Conservation (phyloP, 2,113 vertebrate species). For the Oreamnos americanus region DNA sequence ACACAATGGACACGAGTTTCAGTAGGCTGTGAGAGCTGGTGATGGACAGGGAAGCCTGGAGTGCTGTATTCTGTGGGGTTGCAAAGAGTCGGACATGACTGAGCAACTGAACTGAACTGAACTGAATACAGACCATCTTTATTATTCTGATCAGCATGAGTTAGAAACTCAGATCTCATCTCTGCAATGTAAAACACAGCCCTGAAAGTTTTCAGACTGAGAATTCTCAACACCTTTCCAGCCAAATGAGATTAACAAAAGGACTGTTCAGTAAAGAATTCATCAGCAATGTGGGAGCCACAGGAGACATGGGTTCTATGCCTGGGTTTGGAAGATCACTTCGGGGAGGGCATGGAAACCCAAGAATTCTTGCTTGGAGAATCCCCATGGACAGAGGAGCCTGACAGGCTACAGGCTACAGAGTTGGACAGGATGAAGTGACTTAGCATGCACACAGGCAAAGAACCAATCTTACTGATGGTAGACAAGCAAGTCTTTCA, state of each 20-base stretch:
- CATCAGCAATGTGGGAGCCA: not conserved
- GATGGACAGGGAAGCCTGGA: not conserved
- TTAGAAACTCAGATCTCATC: not conserved
- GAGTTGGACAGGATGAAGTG: not conserved
- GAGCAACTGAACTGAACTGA: not conserved
- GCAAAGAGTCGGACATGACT: rapidly evolving
- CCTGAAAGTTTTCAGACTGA: not conserved
- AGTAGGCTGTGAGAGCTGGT: not conserved
- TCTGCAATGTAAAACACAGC: not conserved
- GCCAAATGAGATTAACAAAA: not conserved
- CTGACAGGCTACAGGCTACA: not conserved
- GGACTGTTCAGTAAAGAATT: not conserved
- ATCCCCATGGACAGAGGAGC: not conserved
- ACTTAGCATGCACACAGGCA: not conserved
- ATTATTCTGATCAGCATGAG: not conserved
- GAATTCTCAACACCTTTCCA: not conserved
- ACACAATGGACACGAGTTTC: rapidly evolving
- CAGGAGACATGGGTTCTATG: not conserved
- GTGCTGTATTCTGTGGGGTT: not conserved
- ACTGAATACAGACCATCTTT: not conserved
- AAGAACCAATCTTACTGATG: not conserved
- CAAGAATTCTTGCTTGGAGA: not conserved
- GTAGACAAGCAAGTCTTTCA: not conserved
- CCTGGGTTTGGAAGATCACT: not conserved
- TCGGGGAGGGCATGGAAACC: not conserved